phyloP scores from a whole-genome alignment of 2,888 invertebrate species.

The Archaeoteleia sp. region DNA sequence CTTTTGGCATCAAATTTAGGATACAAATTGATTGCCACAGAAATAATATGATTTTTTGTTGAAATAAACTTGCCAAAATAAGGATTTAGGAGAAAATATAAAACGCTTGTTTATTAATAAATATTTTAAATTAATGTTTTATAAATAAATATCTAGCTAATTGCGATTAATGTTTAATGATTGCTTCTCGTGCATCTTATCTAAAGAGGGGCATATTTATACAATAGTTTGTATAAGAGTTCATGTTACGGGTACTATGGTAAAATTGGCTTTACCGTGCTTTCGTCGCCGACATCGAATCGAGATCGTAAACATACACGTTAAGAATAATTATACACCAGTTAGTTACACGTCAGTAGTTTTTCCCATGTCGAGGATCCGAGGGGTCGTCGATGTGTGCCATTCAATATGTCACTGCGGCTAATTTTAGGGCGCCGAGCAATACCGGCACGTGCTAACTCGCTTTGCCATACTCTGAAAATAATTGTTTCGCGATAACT shows the following conservation, averaged over 20 bases:
- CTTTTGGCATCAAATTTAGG: too few species aligned
- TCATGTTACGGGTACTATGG: slow-evolving; percentile 18
- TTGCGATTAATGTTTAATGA: too few species aligned
- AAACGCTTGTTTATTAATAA: too few species aligned
- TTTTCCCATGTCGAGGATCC: slow-evolving; percentile 67
- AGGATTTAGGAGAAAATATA: not conserved
- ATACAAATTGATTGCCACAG: too few species aligned
- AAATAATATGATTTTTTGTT: too few species aligned
- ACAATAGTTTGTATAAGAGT: slow-evolving; percentile 8
- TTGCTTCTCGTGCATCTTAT: too few species aligned
- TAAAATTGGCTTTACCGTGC: slow-evolving; percentile 61
- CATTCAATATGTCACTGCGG: slow-evolving; percentile 73
- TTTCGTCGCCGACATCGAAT: slow-evolving; percentile 58
- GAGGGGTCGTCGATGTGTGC: slow-evolving; percentile 52
- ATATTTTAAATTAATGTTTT: too few species aligned
- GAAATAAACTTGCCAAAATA: not conserved
- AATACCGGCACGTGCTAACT: slow-evolving; percentile 57
- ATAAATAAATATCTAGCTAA: too few species aligned
- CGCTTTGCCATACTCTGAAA: slow-evolving; percentile 42
- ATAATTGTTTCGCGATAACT: slow-evolving; percentile 51
- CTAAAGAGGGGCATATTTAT: too few species aligned
- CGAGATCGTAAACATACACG: slow-evolving; percentile 71
- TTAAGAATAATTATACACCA: slow-evolving; percentile 73
- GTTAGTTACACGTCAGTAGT: slow-evolving; percentile 75
- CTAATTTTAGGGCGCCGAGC: slow-evolving; percentile 72